Base-by-base conservation (phyloP, 2,888 invertebrate species). In the Hemicrepidius hirtus region DNA sequence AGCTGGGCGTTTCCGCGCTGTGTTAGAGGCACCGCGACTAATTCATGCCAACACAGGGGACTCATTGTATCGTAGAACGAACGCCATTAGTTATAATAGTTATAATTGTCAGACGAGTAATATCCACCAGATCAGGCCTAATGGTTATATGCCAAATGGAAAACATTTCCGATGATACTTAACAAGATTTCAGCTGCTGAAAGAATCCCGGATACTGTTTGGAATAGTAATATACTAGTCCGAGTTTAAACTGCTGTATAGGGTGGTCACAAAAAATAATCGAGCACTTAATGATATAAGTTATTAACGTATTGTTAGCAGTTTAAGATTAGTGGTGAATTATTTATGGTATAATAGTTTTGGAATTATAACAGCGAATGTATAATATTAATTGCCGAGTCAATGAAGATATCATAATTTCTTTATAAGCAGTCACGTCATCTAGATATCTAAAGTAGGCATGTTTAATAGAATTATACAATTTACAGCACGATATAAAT, bases 401-500 rank as follows among this genome's bases (percentile, higher is more conserved):
- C 21, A 24, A 69, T 69, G 49, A 63, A 71, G 78, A 77, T 79
- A 80, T 78, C 79, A 80, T 82, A 81, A 83, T 82, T 81, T 78
- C 76, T 79, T 77, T 77, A 80, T 80, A 78, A 79, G 75, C 71
- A 79, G 82, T 83, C 83, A 84, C 84, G 83, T 79, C 80, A 83
- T 77, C 76, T 40, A 78, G n/a, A n/a, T 82, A 84, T 84, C 84
- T 84, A 81, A 82, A 83, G 78, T 80, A 80, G 81, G 80, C 81
- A 78, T 83, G 83, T 84, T 82, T 82, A 83, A 83, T 83, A 80
- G 80, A 81, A 83, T 83, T 83, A 84, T 82, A 82, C 83, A 83
- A 82, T 84, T 82, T 80, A 82, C 78, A 80, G 83, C 83, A 83
- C 82, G 84, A 83, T 81, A 84, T 78, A 79, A 77, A 76, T 78